phyloP scores from a whole-genome alignment of 2,113 vertebrate species.

The Orientallactaga bullata region DNA sequence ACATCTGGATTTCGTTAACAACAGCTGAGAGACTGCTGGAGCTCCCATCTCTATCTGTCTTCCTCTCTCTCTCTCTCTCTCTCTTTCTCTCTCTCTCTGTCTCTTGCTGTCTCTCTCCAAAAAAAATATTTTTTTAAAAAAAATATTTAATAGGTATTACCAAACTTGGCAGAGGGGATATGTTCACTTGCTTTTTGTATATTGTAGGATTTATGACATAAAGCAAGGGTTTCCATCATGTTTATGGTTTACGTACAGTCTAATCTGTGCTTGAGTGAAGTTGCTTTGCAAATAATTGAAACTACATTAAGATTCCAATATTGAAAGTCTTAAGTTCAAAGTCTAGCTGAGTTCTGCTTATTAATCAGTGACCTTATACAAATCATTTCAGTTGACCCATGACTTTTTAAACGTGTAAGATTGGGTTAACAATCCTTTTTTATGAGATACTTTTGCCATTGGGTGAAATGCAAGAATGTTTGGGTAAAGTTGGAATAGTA shows the following conservation, averaged over 20 bases:
- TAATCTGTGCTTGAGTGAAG: not conserved
- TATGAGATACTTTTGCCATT: not conserved
- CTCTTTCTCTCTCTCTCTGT: too few relatives aligned
- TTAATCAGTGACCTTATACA: not conserved
- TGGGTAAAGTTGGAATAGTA: not conserved
- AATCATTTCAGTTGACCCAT: constrained; percentile 41
- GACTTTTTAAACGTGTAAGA: not conserved
- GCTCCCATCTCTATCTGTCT: too few relatives aligned
- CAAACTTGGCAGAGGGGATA: not conserved
- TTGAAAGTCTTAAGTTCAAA: constrained; percentile 2
- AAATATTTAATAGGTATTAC: not conserved
- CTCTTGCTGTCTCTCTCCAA: too few relatives aligned
- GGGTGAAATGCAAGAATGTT: not conserved
- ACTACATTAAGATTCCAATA: constrained; percentile 11
- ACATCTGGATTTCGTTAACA: too few relatives aligned
- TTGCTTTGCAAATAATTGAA: constrained; percentile 39
- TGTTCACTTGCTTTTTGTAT: constrained; percentile 29
- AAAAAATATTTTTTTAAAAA: too few relatives aligned
- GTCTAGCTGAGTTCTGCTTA: constrained; percentile 4
- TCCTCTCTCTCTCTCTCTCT: too few relatives aligned
- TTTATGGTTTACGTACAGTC: not conserved
- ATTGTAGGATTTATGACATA: not conserved
- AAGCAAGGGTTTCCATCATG: not conserved
- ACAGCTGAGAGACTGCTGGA: too few relatives aligned
- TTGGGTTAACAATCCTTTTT: not conserved